Base-by-base conservation (phyloP, 2,113 vertebrate genomes). In the Motacilla alba region DNA sequence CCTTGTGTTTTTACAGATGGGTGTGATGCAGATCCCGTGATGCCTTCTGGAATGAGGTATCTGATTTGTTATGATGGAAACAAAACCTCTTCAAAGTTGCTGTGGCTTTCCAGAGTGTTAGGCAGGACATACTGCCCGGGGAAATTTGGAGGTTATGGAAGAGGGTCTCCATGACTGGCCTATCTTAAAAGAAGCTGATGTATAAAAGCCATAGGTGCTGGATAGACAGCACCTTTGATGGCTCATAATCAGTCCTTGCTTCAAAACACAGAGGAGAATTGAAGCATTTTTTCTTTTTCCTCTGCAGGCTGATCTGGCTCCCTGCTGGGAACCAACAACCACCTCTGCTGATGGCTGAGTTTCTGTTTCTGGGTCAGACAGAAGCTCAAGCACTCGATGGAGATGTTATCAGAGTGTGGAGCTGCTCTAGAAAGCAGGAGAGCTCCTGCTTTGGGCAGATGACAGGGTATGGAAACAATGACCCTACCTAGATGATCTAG, bases 381-480 rank as follows among this genome's bases (percentile, higher is more conserved):
- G 46, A 72, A 72, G 35, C 26, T 26, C 1, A 11, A 18, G 41
- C 11, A 15, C 26, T 53, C 8, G 0, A 18, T 20, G 35, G n/a
- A 59, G 76, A 37, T 35, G 19, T 28, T 41, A 10, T 43, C 79
- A 74, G 53, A 37, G 26, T 5, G 20, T 28, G 35, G 75, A 63
- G 35, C 24, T 44, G 44, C 31, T 72, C 58, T 19, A 23, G 62
- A 85, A n/a, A 11, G 27, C 35, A 35, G 17, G 24, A 84, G 43
- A 83, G 43, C 7, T 66, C 44, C 87, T 72, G 35, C 66, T 76
- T 28, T 6, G 15, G 41, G 58, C 47, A 60, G 17, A 21, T 47
- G 28, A 31, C 23, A 46, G 1, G 13, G 15, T 22, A 49, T 15
- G 24, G 44, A 84, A 82, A 63, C 15, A 41, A 20, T 0, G 0